Base-by-base conservation (phyloP, 1,140 invertebrate species). In the Aphelenchoides fujianensis region DNA sequence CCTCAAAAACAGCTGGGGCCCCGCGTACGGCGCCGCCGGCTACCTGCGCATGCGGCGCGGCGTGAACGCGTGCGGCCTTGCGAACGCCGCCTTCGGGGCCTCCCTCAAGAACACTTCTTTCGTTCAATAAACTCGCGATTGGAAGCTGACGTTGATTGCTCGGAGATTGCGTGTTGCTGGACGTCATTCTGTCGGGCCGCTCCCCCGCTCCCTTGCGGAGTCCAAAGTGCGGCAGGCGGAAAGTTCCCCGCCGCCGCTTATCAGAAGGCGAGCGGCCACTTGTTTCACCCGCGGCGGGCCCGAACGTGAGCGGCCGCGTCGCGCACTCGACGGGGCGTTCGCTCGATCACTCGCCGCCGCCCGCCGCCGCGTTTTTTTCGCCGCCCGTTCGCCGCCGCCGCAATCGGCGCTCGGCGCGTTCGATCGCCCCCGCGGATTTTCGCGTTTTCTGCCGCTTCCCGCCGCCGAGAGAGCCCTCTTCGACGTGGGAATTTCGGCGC, bases 1-100 rank as follows among this genome's bases (percentile, higher is more conserved):
- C n/a, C 2, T 76, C n/a, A 76, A 76, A 36, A 76, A 76, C 53
- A 61, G 52, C 55, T 76, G 74, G 74, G 74, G 76, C 23, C 31
- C 36, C 31, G 32, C 48, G 9, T 72, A 55, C 19, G 74, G 74
- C 23, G 55, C 71, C 27, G 71, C 52, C 3, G 74, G 74, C 3
- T 76, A 76, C 70, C 28, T 76, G 9, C 57, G 64, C 41, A 74
- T 78, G 52, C 57, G 30, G 41, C 57, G 74, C 31, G 75, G 74
- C 2, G 76, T 76, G 2, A 76, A 76, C 53, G 48, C 76, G 27
- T 76, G 74, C 54, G 74, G 74, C 19, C n/a, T 76, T 32, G 55
- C 68, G 32, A 67, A 75, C 32, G 53, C 23, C 31, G 63, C 36
- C 12, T 66, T 59, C 7, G 55, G 41, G 12, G 41, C 41, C 12